Base-by-base conservation (phyloP, 1,140 invertebrate genomes). In the Cryptotermes secundus region DNA sequence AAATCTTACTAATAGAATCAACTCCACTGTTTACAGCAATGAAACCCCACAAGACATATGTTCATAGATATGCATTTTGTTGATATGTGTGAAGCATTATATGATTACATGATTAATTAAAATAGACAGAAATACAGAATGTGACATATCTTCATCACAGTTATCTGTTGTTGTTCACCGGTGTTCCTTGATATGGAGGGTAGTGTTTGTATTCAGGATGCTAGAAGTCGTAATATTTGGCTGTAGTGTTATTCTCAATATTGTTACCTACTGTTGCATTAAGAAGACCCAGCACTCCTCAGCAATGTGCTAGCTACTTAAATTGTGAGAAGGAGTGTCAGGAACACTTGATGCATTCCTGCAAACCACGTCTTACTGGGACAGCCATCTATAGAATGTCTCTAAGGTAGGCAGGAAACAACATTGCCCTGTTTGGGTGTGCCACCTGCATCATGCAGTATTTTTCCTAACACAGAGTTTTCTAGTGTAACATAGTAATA, bases 351-450 rank as follows among this genome's bases (percentile, higher is more conserved):
- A 31, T 82, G 81, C 14, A 45, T 45, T 59, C 53, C 45, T 34
- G 83, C 53, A 83, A 83, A 72, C 82, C 79, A 19, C 65, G 82
- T 38, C 82, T 88, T 79, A 86, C 86, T 85, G 87, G 87, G 82
- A 87, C 87, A 82, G 87, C 86, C 81, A 86, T 88, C 84, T 84
- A 87, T 82, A 86, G 86, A 86, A 88, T 88, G 87, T 88, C 87
- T 83, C 86, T 87, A 80, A 87, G 87, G 87, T 88, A 87, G 84
- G 85, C 82, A 72, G 79, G 72, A 42, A 34, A 42, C 35, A n/a
- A 1, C 22, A 9, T 31, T 82, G 81, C 2, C 42, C n/a, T 82
- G 81, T 45, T 19, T 34, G 59, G 59, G 26, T 72, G n/a, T 26
- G 59, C 26, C n/a, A 31, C 59, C 59, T 72, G 59, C 59, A n/a